A percentile compares a stretch with the other conserved stretches of the same genome.
phyloP scores from a whole-genome alignment of 23 tunicate genomes.

The Pegea sp. region DNA sequence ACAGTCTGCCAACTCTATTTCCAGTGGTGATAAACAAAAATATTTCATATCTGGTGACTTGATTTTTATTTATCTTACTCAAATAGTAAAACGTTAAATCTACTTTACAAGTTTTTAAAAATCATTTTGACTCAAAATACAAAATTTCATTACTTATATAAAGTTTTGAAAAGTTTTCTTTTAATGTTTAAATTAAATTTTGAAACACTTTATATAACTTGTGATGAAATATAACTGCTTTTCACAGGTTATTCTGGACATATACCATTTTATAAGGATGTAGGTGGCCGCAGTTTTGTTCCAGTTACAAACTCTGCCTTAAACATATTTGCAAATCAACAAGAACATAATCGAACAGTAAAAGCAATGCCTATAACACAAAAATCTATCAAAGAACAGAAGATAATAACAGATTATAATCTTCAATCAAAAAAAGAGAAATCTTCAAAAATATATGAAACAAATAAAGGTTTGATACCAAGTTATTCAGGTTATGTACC shows the following conservation, averaged over 20 bases:
- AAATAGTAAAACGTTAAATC: too few species aligned
- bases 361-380: slow-evolving; percentile 4
- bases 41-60: too few species aligned
- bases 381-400: slow-evolving; percentile 11
- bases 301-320: slow-evolving; percentile 53
- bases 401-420: slow-evolving; percentile 4
- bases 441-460: slow-evolving; percentile 15
- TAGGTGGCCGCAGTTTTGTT: slow-evolving; percentile 56
- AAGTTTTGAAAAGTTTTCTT: not conserved
- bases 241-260: slow-evolving; percentile 87
- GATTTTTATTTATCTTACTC: too few species aligned
- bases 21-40: too few species aligned
- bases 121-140: not conserved
- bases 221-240: too few species aligned
- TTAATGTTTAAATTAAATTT: not conserved
- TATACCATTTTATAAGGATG: slow-evolving; percentile 76
- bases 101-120: too few species aligned
- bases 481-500: slow-evolving; percentile 82
- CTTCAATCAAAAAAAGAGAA: slow-evolving; percentile 4
- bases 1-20: too few species aligned
- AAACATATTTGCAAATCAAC: slow-evolving; percentile 31
- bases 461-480: slow-evolving; percentile 52
- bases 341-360: slow-evolving; percentile 3
- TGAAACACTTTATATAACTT: too few species aligned
- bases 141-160: not conserved